Conservation (phyloP, 2,113 vertebrate species). For the Hiodon alosoides region DNA sequence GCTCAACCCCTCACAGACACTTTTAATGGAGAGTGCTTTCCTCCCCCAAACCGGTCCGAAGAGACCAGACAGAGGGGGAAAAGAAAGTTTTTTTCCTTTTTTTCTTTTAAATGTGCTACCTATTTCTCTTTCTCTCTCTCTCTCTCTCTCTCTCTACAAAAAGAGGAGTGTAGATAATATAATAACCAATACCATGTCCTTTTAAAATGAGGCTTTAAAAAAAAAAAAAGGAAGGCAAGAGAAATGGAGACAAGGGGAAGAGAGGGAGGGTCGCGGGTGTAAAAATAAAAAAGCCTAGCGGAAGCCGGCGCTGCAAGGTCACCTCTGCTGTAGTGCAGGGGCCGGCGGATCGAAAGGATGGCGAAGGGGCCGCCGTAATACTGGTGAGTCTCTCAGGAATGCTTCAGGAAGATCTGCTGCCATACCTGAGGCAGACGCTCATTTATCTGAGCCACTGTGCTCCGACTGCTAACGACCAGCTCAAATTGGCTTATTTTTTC, state of each 20-base stretch:
- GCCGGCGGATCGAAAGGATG: constrained; percentile 61
- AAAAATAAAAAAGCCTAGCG: constrained; percentile 62
- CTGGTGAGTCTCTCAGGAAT: constrained; percentile 64
- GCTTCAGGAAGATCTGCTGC: constrained; percentile 70
- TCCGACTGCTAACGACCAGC: constrained; percentile 78
- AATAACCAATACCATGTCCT: constrained; percentile 46
- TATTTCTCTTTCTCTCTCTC: constrained; percentile 20
- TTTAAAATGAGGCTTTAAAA: constrained; percentile 54
- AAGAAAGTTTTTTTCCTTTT: constrained; percentile 19
- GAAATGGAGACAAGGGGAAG: constrained; percentile 42
- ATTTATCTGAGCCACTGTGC: constrained; percentile 70
- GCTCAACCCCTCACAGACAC: constrained; percentile 45
- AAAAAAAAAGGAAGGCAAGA: constrained; percentile 27
- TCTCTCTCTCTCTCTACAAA: constrained; percentile 21
- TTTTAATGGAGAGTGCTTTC: constrained; percentile 46
- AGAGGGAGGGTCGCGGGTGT: constrained; percentile 46
- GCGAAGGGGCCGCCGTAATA: constrained; percentile 55
- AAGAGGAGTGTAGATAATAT: constrained; percentile 41
- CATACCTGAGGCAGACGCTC: constrained; percentile 75
- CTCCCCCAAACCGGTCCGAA: constrained; percentile 43
- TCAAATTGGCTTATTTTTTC: constrained; percentile 90
- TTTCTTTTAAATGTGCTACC: neutral
- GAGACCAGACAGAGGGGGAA: constrained; percentile 28
- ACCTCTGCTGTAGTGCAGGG: constrained; percentile 61
- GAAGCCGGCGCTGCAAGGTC: constrained; percentile 65